Evolutionary conservation across 2,113 vertebrate genomes (phyloP).

Genomic region (Sisor rabdophorus): DNA sequence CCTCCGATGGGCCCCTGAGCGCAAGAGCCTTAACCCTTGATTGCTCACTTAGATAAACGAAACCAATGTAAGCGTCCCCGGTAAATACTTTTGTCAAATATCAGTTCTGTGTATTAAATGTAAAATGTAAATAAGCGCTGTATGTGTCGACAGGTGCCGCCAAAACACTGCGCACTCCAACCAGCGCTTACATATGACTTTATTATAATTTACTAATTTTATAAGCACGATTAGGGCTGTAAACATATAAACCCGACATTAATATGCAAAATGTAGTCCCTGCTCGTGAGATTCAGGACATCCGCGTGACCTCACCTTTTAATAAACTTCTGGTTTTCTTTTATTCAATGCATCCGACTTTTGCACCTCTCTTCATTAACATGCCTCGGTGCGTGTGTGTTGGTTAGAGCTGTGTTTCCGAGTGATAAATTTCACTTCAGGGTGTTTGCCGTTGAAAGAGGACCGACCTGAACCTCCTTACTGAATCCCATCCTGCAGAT

Average conservation of each 20-base stretch:
- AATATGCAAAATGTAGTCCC: background rate
- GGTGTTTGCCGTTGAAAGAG: background rate
- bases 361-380: background rate
- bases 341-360: background rate
- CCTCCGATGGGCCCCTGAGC: too few relatives aligned
- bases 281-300: background rate
- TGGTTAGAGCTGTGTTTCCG: background rate
- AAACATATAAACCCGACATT: background rate
- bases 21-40: too few relatives aligned
- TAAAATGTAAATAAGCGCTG: background rate
- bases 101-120: too few relatives aligned
- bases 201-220: background rate
- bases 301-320: background rate
- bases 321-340: conserved; percentile 2
- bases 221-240: background rate
- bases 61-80: too few relatives aligned
- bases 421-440: background rate
- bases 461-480: background rate
- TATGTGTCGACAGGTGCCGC: conserved; percentile 41
- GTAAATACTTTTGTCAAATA: too few relatives aligned
- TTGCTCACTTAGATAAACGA: too few relatives aligned
- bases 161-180: conserved; percentile 33
- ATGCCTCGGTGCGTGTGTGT: background rate
- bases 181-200: background rate
- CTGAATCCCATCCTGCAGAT: conserved; percentile 16